Evolutionary conservation across 1,140 invertebrate species (phyloP).

Genomic region (Tachypleus tridentatus): DNA sequence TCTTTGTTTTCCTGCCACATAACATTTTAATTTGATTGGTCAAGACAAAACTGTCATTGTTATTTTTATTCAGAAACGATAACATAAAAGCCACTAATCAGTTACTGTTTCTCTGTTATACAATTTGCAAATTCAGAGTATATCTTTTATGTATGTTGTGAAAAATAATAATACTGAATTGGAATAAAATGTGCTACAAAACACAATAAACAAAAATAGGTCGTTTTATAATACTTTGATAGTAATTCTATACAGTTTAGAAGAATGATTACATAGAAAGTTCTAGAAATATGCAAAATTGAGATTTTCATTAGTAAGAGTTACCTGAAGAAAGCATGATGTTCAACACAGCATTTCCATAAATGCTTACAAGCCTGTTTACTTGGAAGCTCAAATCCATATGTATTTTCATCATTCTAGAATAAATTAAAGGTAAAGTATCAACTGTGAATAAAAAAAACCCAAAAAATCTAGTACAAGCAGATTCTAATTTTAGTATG

Average conservation of each 20-base stretch:
- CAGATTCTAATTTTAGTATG: too few relatives aligned
- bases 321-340: constrained; percentile 91
- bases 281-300: background rate
- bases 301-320: background rate
- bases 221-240: constrained; percentile 1
- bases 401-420: constrained; percentile 86
- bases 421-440: constrained; percentile 22
- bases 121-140: too few relatives aligned
- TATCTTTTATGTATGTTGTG: too few relatives aligned
- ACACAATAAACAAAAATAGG: background rate
- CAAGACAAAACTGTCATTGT: too few relatives aligned
- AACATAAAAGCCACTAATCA: too few relatives aligned
- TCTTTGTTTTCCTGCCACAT: too few relatives aligned
- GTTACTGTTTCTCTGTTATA: too few relatives aligned
- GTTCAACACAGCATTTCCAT: constrained; percentile 99
- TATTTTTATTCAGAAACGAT: too few relatives aligned
- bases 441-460: too few relatives aligned
- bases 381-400: constrained; percentile 87
- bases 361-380: constrained; percentile 98
- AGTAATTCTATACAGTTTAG: background rate
- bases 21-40: too few relatives aligned
- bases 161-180: background rate
- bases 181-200: background rate
- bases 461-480: too few relatives aligned
- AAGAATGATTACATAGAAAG: background rate